Conservation (phyloP, 1,140 invertebrate species). For the Hirudo medicinalis region DNA sequence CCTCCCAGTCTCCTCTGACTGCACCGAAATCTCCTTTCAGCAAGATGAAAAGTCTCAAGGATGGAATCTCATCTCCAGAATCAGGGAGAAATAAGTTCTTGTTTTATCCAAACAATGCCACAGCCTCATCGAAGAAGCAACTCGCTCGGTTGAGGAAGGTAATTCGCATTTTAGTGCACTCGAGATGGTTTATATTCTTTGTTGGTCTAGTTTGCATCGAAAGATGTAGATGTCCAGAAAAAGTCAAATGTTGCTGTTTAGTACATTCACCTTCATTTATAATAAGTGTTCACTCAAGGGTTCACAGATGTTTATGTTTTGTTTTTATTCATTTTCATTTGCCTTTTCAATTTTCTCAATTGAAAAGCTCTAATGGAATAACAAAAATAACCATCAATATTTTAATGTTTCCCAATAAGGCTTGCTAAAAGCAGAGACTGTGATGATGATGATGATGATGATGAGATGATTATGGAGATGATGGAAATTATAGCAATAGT, state of each 20-base stretch:
- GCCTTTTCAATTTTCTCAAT: not conserved
- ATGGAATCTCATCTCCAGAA: not conserved
- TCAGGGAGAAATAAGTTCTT: not conserved
- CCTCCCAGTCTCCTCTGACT: not conserved
- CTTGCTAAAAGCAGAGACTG: no score
- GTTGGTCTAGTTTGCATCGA: not conserved
- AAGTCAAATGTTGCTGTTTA: not conserved
- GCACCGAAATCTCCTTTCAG: not conserved
- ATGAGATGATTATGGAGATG: no score
- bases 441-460: no score
- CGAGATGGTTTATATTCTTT: not conserved
- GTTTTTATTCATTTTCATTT: not conserved
- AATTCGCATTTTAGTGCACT: not conserved
- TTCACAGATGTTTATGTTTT: not conserved
- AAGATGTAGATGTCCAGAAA: not conserved
- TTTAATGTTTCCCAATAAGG: no score
- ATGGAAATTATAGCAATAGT: no score
- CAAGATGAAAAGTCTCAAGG: conserved; percentile 4
- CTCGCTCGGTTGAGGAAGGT: not conserved
- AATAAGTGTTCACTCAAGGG: not conserved
- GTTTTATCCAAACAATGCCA: not conserved
- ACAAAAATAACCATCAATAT: no score
- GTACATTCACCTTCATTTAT: not conserved
- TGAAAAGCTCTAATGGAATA: conserved; percentile 3
- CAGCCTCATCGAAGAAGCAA: not conserved